Conservation (phyloP, 2,113 vertebrate genomes). For the human region GRCh38 chr18:66035001-66035500, state of each 20-base stretch:
- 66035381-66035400: neutral
- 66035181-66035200: neutral
- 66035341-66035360: neutral
- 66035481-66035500: neutral
- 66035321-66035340: neutral
- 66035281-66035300: neutral
- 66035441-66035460: neutral
- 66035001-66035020: neutral
- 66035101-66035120: neutral
- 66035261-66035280: neutral
- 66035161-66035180: neutral
- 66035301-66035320: neutral
- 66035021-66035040: neutral
- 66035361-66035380: neutral
- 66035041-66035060: neutral
- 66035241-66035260: neutral
- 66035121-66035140: fast-evolving
- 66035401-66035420: neutral
- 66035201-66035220: neutral
- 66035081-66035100: neutral
- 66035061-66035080: neutral
- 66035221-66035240: neutral
- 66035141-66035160: neutral
- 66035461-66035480: neutral
- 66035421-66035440: neutral